A percentile compares a stretch with the other conserved stretches of the same genome.
phyloP scores from a whole-genome alignment of 2,113 vertebrate species.

The Laticauda laticaudata region DNA sequence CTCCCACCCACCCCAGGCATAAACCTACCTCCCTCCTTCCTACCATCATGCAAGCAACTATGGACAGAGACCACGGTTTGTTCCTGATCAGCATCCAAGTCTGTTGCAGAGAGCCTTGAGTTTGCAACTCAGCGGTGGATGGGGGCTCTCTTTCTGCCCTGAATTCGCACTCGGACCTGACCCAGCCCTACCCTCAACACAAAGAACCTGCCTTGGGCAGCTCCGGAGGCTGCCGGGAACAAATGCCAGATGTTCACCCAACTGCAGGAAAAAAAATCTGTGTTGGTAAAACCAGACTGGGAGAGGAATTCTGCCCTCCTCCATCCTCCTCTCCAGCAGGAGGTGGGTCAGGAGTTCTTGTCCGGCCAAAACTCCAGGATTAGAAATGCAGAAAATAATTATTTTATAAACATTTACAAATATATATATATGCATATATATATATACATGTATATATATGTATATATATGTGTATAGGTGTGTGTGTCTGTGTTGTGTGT shows the following conservation, averaged over 20 bases:
- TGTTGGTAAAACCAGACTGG: neutral
- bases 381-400: constrained; percentile 24
- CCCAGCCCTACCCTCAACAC: fast-evolving
- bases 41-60: neutral
- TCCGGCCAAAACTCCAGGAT: neutral
- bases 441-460: neutral
- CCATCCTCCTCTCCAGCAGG: neutral
- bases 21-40: neutral
- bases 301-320: neutral
- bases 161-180: neutral
- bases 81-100: neutral
- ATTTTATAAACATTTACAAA: constrained; percentile 36
- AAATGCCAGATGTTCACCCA: neutral
- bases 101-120: neutral
- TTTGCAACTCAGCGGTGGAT: neutral
- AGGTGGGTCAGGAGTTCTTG: neutral
- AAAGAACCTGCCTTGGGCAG: too few species aligned
- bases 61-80: neutral
- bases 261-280: neutral
- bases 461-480: neutral
- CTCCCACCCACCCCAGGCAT: neutral
- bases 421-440: constrained; percentile 6
- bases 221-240: neutral
- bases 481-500: neutral
- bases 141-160: neutral